Conservation (phyloP, 2,888 invertebrate genomes). For the Phengaris alcon region DNA sequence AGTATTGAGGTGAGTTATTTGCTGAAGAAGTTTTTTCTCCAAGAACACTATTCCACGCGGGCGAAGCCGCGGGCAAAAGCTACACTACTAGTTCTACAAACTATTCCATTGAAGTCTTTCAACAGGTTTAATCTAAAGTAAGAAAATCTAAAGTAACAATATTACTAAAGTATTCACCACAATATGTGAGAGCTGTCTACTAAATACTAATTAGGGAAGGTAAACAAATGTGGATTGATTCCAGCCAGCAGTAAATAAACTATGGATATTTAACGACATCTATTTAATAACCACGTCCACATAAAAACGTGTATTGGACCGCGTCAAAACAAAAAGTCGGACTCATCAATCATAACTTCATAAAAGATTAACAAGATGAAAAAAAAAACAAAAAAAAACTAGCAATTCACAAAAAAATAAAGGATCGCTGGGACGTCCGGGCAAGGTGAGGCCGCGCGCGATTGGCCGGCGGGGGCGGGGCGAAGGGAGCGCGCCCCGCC, state of each 20-base stretch:
- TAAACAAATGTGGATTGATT: not conserved
- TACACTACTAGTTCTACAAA: too few relatives aligned
- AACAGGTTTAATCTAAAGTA: too few relatives aligned
- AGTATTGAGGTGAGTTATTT: too few relatives aligned
- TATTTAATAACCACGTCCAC: constrained; percentile 7
- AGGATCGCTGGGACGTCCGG: constrained; percentile 69
- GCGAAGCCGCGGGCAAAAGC: too few relatives aligned
- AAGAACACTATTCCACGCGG: too few relatives aligned
- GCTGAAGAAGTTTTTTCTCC: too few relatives aligned
- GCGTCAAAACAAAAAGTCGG: constrained; percentile 24
- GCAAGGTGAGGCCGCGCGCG: constrained; percentile 71
- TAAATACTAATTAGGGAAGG: not conserved
- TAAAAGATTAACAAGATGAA: constrained; percentile 34
- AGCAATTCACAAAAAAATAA: constrained; percentile 47
- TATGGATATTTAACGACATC: constrained; percentile 1
- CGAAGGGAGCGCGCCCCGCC: constrained; percentile 67
- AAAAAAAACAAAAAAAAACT: constrained; percentile 48
- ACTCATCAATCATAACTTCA: constrained; percentile 37
- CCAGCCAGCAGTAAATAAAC: not conserved
- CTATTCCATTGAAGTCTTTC: too few relatives aligned
- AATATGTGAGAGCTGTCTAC: not conserved
- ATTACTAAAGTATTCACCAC: not conserved
- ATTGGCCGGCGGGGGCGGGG: constrained; percentile 66
- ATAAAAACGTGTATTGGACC: constrained; percentile 32
- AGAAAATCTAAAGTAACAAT: not conserved